Percentiles rank a stretch among this genome's conserved stretches.
Conservation (phyloP, 2,888 invertebrate species). For the Agrotis puta region DNA sequence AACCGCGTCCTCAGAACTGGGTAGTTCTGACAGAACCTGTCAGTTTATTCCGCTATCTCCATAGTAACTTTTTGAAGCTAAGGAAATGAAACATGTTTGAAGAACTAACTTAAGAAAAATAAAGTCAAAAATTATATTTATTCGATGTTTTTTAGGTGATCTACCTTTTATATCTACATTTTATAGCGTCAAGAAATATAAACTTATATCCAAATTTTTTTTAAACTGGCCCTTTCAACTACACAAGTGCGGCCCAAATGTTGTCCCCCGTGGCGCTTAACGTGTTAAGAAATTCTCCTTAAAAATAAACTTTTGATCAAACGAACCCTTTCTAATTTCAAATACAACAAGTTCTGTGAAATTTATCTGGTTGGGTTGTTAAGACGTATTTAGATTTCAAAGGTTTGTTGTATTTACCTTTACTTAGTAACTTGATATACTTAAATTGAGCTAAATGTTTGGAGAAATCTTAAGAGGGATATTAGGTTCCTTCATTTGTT, state of each 20-base stretch:
- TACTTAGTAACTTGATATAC: constrained; percentile 39
- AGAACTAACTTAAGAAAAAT: not conserved
- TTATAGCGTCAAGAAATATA: too few species aligned
- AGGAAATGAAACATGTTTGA: constrained; percentile 5
- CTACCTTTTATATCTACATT: too few species aligned
- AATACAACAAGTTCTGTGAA: constrained; percentile 7
- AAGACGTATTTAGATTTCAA: constrained; percentile 41
- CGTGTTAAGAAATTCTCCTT: not conserved
- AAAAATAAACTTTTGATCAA: constrained; percentile 33
- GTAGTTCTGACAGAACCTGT: too few species aligned
- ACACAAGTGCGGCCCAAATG: too few species aligned
- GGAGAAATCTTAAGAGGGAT: constrained; percentile 26
- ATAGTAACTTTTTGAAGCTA: constrained; percentile 2
- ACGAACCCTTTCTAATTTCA: constrained; percentile 9
- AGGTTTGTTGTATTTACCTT: constrained; percentile 27
- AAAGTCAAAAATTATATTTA: too few species aligned
- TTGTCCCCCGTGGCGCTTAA: too few species aligned
- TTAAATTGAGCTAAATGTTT: constrained; percentile 31
- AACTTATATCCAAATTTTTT: too few species aligned
- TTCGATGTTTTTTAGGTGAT: too few species aligned
- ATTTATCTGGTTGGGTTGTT: constrained; percentile 6
- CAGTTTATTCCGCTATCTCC: too few species aligned
- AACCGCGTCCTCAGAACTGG: too few species aligned
- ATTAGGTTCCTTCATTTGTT: constrained; percentile 39
- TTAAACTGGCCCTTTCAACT: too few species aligned